Evolutionary conservation across 2,113 vertebrate genomes (phyloP), one percentile per base, ranked within the genome.

Genomic region (Steatornis caripensis): DNA sequence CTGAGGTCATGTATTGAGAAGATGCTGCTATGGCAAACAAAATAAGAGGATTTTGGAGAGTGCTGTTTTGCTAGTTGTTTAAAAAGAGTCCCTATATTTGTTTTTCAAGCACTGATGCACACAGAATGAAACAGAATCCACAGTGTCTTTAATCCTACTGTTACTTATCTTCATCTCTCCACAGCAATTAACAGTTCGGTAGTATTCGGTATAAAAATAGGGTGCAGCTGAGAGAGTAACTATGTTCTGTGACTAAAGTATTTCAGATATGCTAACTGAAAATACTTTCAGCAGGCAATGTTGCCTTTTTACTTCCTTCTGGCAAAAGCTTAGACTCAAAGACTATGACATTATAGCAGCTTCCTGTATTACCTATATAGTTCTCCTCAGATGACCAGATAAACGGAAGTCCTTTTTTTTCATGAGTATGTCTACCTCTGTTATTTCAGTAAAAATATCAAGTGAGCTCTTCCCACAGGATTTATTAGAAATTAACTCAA

Each of bases 31-130:
- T 41, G 49, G 49, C 72, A 87, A 91, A 92, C 62, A 74, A 80
- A 86, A 24, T 72, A 76, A 95, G 89, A 91, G 89, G 88, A 92
- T 97, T 95, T 93, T 15, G 11, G 36, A 77, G 61, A 72, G 8
- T 43, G 30, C 37, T 84, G 65, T 11, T 94, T 66, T 53, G 45
- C 17, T 91, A 13, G 79, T 93, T 83, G 74, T 60, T 87, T 93
- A 66, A 76, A 84, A 79, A 65, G 30, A 88, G 23, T 41, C 26
- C 36, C 45, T 72, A 3, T 78, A 48, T 94, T 90, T 95, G 65
- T 60, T 95, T 95, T 96, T 82, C 61, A 89, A 75, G 84, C 74
- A 79, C 37, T 37, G 61, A 79, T 76, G 53, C 89, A 82, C 72
- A 79, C 29, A 87, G 57, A 92, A 90, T 0, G 2, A 81, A 93